Evolutionary conservation across 1,140 invertebrate species (phyloP), one percentile per base, ranked within the genome.

Genomic region (Drusus annulatus): DNA sequence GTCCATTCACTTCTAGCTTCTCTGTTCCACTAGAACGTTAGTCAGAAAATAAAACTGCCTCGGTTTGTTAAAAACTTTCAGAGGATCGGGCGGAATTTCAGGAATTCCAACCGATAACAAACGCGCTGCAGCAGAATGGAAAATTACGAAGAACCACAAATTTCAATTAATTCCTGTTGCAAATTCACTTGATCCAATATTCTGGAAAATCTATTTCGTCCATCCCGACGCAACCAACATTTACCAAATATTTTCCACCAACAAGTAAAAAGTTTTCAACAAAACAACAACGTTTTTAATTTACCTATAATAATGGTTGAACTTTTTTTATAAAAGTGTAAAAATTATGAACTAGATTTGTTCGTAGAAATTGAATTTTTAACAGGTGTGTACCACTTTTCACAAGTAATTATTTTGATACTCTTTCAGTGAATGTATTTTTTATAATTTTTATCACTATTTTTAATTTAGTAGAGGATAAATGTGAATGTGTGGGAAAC

Each of bases 161-260:
- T 21, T 60, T 23, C 17, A 60, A 60, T 60, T 60, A 60, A 60
- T 8, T 21, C 17, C 23, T 56, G 19, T 19, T 19, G 56, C 56
- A 60, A 60, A 10, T 60, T 60, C 10, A 60, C 56, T 60, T 60
- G 6, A 60, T 60, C 19, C 56, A 17, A 60, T 60, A 60, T 60
- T 23, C 56, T 60, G 23, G 17, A 60, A 60, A 60, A 60, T 23
- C 17, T 21, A 19, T 60, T 60, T 19, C 2, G 17, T 19, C 7
- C 5, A 56, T 4, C n/a, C n/a, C 19, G 54, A 21, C 54, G 7
- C 5, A 19, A 4, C 7, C 56, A 60, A 60, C 7, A 60, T 10
- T 21, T 23, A 17, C 1, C 8, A 19, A 6, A 17, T 7, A 2
- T 7, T 45, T 45, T 45, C 36, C 5, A 45, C 36, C 10, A 45